These are phyloP conservation scores for Serilophus lunatus DNA, from an alignment of 2,113 vertebrate species.

Conservation along the genomic window DNA sequence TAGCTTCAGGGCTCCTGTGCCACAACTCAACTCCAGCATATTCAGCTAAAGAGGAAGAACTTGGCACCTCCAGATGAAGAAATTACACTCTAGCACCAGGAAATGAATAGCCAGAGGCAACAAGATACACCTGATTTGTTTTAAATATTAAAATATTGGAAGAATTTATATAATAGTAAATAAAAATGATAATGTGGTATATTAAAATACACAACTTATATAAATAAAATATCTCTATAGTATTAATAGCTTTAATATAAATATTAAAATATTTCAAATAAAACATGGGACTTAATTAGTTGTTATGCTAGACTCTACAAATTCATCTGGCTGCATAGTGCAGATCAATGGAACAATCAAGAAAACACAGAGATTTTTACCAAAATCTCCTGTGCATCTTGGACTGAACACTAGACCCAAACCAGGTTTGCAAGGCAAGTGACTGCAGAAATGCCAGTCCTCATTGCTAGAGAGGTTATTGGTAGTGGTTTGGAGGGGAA, in stretches of 20 bases:
- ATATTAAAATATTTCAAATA: not conserved
- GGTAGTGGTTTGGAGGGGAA: not conserved
- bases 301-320: not conserved
- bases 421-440: not conserved
- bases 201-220: not conserved
- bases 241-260: not conserved
- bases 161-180: not conserved
- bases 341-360: not conserved
- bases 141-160: not conserved
- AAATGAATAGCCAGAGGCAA: not conserved
- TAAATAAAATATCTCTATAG: not conserved
- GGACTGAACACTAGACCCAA: not conserved
- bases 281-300: not conserved
- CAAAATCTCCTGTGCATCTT: not conserved
- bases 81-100: not conserved
- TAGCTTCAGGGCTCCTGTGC: not conserved
- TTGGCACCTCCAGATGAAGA: not conserved
- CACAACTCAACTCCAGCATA: not conserved
- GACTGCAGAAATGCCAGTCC: not conserved
- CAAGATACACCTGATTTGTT: not conserved
- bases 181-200: not conserved
- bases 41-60: not conserved
- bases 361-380: not conserved
- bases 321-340: not conserved
- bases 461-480: not conserved